Base-by-base conservation (phyloP, 2,888 invertebrate genomes). In the Saturnia pavonia region DNA sequence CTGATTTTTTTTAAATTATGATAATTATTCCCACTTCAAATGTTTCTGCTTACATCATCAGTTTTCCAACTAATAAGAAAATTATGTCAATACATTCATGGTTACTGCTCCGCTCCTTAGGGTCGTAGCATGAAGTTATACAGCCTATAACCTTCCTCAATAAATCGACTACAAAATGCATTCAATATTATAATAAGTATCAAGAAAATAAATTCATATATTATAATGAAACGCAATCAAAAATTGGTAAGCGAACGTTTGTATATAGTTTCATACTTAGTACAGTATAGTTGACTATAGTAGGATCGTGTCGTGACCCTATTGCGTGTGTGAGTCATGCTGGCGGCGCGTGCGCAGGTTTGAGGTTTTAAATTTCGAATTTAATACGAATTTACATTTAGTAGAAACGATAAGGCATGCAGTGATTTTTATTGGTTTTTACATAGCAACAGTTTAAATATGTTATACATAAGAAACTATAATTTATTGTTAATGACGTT, bases 321-420 rank as follows among this genome's bases (percentile, higher is more conserved):
- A 90, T 92, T 93, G 92, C 87, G 88, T 85, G 87, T 85, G 87
- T 92, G 93, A 92, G 83, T 92, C 93, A 93, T 86, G 89, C 80
- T 77, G 73, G 73, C 81, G 88, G 88, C 92, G 92, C 92, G 92
- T 91, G 91, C 92, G 89, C 87, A 83, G 81, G 83, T 86, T 82
- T 86, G 85, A 89, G 85, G 90, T 88, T 91, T 91, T 85, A 89
- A 89, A 91, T 90, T 91, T 92, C 86, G 88, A 88, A 89, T 88
- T 83, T 84, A 71, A 88, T 87, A 84, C 78, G 82, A 85, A 88
- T 88, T 84, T 82, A 85, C 82, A 84, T 85, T 82, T 78, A 75
- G 75, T 79, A 76, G 76, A 76, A 81, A 84, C 84, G 87, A 88
- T 87, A 87, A 85, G 85, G 86, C 85, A 87, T 86, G 88, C 81